Evolutionary conservation across 2,797 vertebrate species (phyloP).

Genomic region (Corythornis leucogaster): DNA sequence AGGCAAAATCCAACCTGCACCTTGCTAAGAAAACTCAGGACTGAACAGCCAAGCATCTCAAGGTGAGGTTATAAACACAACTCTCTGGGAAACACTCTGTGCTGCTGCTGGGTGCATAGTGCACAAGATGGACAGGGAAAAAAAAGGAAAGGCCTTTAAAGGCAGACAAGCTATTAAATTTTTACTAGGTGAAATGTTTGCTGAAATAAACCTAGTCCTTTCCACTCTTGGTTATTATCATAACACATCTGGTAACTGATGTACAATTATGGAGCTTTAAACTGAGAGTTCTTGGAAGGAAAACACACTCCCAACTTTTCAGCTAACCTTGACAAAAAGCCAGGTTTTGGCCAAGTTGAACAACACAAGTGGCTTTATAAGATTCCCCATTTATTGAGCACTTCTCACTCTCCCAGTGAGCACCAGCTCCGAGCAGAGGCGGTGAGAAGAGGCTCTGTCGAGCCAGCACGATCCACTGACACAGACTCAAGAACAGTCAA

Average conservation of each 20-base stretch:
- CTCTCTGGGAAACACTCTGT: neutral
- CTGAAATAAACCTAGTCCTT: constrained; percentile 50
- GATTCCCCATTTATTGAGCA: neutral
- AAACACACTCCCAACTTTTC: neutral
- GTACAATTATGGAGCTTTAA: constrained; percentile 32
- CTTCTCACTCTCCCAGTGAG: neutral
- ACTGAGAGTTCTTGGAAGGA: neutral
- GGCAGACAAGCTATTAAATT: neutral
- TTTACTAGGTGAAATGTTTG: constrained; percentile 56
- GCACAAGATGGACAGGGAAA: neutral
- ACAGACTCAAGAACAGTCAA: neutral
- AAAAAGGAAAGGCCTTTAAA: neutral
- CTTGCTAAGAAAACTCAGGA: neutral
- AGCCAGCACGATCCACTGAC: neutral
- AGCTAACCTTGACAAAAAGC: constrained; percentile 5
- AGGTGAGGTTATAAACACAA: neutral
- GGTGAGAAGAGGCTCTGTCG: neutral
- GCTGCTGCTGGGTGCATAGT: neutral
- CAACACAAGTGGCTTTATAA: neutral
- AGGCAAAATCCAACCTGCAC: neutral
- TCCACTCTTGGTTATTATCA: constrained; percentile 29
- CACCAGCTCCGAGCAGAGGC: fast-evolving
- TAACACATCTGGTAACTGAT: constrained; percentile 34
- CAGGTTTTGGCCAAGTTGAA: neutral
- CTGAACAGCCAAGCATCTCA: neutral